Conservation (phyloP, 2,888 invertebrate genomes). For the Ectemnius continuus region DNA sequence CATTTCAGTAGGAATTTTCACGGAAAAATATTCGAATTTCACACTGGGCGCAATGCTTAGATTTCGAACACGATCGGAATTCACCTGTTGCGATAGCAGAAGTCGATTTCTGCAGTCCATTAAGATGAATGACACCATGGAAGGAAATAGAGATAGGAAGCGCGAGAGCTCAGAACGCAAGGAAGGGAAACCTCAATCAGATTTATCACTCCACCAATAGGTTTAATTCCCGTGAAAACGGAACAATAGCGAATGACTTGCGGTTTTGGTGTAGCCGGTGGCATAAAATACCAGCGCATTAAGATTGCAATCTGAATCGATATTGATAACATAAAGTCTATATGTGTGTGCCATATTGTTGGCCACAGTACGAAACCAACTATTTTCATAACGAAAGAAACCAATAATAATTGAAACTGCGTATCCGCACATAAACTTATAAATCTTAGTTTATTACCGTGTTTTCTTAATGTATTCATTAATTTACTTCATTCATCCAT, state of each 20-base stretch:
- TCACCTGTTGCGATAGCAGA: conserved; percentile 50
- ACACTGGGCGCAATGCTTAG: conserved; percentile 1
- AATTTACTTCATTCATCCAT: too few relatives aligned
- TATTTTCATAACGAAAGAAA: not conserved
- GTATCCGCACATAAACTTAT: conserved; percentile 44
- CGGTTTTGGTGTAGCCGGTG: not conserved
- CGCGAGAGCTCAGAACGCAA: not conserved
- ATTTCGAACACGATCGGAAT: conserved; percentile 31
- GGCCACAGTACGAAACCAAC: not conserved
- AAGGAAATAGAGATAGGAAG: conserved; percentile 1
- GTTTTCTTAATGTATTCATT: too few relatives aligned
- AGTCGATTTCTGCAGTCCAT: conserved; percentile 22
- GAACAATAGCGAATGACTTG: not conserved
- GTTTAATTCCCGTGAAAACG: not conserved
- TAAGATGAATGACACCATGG: conserved; percentile 21
- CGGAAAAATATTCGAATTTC: too few relatives aligned
- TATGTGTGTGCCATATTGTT: not conserved
- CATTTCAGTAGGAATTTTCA: too few relatives aligned
- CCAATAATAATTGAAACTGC: conserved; percentile 28
- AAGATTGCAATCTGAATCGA: too few relatives aligned
- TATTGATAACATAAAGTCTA: too few relatives aligned
- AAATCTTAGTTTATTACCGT: conserved; percentile 14
- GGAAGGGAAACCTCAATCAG: too few relatives aligned
- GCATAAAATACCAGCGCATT: too few relatives aligned
- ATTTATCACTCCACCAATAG: not conserved